These are phyloP conservation scores for Mactromeris polynyma DNA, from an alignment of 2,888 invertebrate genomes.

Conservation along the genomic window DNA sequence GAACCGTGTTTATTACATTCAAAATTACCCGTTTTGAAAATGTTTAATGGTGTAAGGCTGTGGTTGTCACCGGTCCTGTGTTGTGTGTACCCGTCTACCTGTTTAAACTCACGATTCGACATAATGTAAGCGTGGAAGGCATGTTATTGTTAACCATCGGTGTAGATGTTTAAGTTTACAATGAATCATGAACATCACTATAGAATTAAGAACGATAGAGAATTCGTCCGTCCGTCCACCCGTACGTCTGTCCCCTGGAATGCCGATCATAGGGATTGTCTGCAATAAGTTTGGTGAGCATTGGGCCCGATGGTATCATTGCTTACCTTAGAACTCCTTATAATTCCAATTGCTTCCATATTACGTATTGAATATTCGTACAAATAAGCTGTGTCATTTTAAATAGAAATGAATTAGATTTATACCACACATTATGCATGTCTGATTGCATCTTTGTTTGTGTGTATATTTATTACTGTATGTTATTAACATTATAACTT, in stretches of 20 bases:
- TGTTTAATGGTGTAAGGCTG: background rate
- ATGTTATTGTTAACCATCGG: background rate
- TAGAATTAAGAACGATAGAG: no score
- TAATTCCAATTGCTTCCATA: background rate
- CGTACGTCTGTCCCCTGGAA: no score
- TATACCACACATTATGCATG: no score
- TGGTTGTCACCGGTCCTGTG: background rate
- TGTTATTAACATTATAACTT: background rate
- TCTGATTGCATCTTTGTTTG: background rate
- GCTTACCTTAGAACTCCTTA: no score
- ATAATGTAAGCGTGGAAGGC: background rate
- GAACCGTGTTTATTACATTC: background rate
- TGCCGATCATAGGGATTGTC: no score
- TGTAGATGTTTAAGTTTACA: no score
- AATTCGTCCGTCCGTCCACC: no score
- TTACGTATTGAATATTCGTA: background rate
- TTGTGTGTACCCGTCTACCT: background rate
- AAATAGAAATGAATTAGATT: no score
- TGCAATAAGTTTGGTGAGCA: no score
- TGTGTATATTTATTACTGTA: background rate
- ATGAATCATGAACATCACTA: no score
- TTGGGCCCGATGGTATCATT: no score
- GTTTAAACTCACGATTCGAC: background rate
- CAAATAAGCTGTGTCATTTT: no score
- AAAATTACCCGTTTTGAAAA: background rate